Conservation (phyloP, 2,797 vertebrate genomes). For the Adrianichthys oophorus region DNA sequence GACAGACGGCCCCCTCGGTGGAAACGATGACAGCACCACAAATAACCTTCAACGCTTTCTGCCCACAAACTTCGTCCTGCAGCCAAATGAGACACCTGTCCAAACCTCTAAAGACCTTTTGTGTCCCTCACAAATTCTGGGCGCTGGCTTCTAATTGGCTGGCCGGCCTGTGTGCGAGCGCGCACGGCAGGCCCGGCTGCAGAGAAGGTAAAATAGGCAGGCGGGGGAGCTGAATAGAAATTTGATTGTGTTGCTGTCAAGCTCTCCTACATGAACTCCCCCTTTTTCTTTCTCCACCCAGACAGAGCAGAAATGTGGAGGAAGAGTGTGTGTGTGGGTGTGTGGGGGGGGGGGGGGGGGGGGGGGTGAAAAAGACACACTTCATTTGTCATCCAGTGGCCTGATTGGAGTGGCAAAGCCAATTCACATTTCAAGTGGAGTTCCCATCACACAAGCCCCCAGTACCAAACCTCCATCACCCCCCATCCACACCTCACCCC, state of each 20-base stretch:
- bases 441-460: conserved; percentile 66
- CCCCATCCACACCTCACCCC: conserved; percentile 31
- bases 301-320: conserved; percentile 66
- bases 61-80: conserved; percentile 64
- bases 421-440: conserved; percentile 83
- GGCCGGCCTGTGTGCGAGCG: conserved; percentile 51
- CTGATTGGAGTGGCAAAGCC: conserved; percentile 96
- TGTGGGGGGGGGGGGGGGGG: conserved; percentile 82
- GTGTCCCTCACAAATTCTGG: conserved; percentile 69
- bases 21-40: conserved; percentile 86
- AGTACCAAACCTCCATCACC: conserved; percentile 44
- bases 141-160: conserved; percentile 70
- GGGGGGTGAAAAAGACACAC: conserved; percentile 76
- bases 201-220: conserved; percentile 93
- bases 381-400: conserved; percentile 99
- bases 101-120: conserved; percentile 75
- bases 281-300: conserved; percentile 79
- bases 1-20: conserved; percentile 3
- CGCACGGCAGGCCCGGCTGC: conserved; percentile 50
- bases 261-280: conserved; percentile 97
- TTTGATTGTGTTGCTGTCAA: conserved; percentile 99
- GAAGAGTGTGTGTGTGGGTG: conserved; percentile 70
- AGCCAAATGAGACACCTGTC: conserved; percentile 77
- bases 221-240: conserved; percentile 97
- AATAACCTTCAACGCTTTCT: conserved; percentile 78